phyloP scores from a whole-genome alignment of 2,797 vertebrate species.

The Zenarchopterus dispar region DNA sequence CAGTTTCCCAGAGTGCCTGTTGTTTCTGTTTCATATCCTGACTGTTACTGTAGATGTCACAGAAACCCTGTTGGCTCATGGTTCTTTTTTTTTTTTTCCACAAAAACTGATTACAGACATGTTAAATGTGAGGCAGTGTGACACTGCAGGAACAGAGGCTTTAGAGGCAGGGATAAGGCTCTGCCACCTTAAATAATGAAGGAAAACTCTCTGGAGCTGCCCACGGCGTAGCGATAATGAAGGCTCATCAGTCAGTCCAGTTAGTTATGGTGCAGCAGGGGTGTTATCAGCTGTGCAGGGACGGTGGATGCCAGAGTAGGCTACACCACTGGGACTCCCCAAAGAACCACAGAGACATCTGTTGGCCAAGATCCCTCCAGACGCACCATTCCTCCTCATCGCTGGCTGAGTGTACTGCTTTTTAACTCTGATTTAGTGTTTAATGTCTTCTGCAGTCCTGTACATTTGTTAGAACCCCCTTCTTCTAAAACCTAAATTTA shows the following conservation, averaged over 20 bases:
- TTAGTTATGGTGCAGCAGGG: constrained; percentile 12
- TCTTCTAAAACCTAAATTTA: too few species aligned
- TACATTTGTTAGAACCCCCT: too few species aligned
- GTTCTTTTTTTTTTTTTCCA: background rate
- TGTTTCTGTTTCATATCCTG: background rate
- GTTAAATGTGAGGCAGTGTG: background rate
- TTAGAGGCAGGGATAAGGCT: background rate
- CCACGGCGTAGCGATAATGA: constrained; percentile 15
- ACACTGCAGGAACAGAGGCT: background rate
- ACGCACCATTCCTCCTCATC: background rate
- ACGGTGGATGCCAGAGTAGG: background rate
- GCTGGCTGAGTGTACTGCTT: background rate
- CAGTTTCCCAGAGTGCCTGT: background rate
- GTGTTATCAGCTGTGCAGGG: background rate
- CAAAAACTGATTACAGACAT: background rate
- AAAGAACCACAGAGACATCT: constrained; percentile 53
- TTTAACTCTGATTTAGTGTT: background rate
- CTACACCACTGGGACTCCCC: constrained; percentile 18
- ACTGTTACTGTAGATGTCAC: background rate
- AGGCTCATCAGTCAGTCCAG: constrained; percentile 39
- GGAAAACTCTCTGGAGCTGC: constrained; percentile 1
- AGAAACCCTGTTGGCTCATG: background rate
- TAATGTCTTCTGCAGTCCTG: too few species aligned
- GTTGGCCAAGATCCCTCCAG: constrained; percentile 10
- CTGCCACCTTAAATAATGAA: constrained; percentile 7